These are phyloP conservation scores for Diaprepes abbreviatus DNA, from an alignment of 2,888 invertebrate species.

Conservation along the genomic window DNA sequence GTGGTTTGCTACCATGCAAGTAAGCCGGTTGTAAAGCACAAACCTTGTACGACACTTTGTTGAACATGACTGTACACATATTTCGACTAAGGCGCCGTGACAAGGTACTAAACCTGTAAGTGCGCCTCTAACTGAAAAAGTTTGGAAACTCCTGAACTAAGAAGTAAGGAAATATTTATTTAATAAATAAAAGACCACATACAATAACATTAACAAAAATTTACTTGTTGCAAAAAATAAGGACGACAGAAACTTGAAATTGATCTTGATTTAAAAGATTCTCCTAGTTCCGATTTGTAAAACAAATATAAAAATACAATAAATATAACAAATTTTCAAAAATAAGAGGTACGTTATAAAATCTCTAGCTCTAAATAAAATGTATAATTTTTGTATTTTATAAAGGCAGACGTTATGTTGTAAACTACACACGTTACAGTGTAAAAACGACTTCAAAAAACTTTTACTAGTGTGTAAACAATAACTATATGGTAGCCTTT, in stretches of 20 bases:
- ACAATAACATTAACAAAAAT: constrained; percentile 28
- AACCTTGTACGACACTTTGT: too few species aligned
- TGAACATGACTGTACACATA: too few species aligned
- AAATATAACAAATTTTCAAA: constrained; percentile 1
- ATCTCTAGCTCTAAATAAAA: constrained; percentile 6
- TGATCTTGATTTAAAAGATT: too few species aligned
- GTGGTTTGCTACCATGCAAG: too few species aligned
- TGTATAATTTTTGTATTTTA: not conserved
- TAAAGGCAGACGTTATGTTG: constrained; percentile 10
- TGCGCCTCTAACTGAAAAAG: too few species aligned
- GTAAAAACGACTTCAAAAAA: not conserved
- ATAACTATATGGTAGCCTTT: not conserved
- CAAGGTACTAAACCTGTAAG: too few species aligned
- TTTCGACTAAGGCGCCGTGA: too few species aligned
- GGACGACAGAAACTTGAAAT: not conserved
- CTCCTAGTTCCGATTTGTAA: not conserved
- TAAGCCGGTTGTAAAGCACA: too few species aligned
- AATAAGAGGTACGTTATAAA: constrained; percentile 12
- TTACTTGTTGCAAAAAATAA: constrained; percentile 22
- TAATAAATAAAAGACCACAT: not conserved
- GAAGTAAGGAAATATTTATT: too few species aligned
- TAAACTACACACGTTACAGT: constrained; percentile 11
- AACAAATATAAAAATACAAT: constrained; percentile 18
- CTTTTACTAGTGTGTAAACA: constrained; percentile 3
- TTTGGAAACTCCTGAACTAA: too few species aligned